Evolutionary conservation across 2,113 vertebrate species (phyloP), one percentile per base, ranked within the genome.

Genomic region (Corydoras maculifer): DNA sequence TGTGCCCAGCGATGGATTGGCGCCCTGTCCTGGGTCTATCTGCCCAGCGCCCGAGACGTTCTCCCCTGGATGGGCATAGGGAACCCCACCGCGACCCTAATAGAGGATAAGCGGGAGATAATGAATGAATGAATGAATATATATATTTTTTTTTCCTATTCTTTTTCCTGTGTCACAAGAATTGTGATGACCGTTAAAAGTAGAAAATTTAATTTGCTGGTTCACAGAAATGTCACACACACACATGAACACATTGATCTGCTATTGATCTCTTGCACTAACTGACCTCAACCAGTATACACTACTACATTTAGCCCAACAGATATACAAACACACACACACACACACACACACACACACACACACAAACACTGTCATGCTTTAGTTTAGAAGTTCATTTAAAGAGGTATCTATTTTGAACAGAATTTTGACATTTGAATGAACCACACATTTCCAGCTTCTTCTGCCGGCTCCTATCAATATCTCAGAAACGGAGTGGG

Each of bases 351-450:
- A 63, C 9, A 29, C 62, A 58, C 50, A 35, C 63, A 69, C 54
- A 58, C 43, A 18, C 54, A 25, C 49, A 53, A 8, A 31, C 50
- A 43, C 69, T 78, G 73, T 57, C 35, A 58, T 71, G 69, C 62
- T 72, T 58, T 29, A 30, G 18, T 12, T 69, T 11, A 1, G 32
- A n/a, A 58, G 14, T 49, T 13, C 15, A 8, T 49, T 35, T 32
- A 63, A 66, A 25, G 15, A 49, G 9, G 69, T 67, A 67, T 77
- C 50, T 66, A 75, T 71, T 75, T 75, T 71, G 70, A 53, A 67
- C 50, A 2, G 8, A 65, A 59, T 65, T 69, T 53, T 58, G 25
- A 32, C 50, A 51, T 10, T 15, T 35, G 9, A 64, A 57, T 65
- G 9, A 77, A 70, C 62, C 29, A 74, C 31, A 70, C 68, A 63